Percentiles rank a stretch among this genome's conserved stretches.
These are phyloP conservation scores for Rhinoptilus africanus DNA, from an alignment of 2,113 vertebrate genomes.

Conservation along the genomic window DNA sequence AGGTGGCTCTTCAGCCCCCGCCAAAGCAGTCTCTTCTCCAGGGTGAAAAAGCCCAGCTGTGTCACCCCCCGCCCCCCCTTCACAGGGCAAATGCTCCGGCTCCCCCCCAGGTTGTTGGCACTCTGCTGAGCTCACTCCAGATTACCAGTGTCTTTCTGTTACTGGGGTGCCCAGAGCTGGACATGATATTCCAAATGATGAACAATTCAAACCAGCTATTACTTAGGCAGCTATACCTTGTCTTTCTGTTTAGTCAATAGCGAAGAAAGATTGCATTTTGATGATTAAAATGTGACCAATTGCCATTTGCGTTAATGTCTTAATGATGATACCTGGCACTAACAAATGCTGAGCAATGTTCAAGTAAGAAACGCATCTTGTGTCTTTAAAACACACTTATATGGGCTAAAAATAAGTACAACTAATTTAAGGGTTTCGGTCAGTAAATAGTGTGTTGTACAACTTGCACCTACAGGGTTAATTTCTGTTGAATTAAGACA, in stretches of 20 bases:
- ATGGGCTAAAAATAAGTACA: neutral
- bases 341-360: neutral
- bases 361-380: neutral
- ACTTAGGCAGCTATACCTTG: neutral
- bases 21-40: neutral
- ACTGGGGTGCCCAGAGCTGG: neutral
- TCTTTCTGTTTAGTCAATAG: neutral
- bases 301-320: neutral
- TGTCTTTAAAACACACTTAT: neutral
- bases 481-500: neutral
- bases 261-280: neutral
- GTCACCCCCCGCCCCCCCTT: neutral
- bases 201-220: neutral
- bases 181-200: neutral
- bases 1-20: neutral
- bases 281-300: neutral
- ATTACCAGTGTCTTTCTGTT: neutral
- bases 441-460: neutral
- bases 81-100: neutral
- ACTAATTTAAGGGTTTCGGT: neutral
- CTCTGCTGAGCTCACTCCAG: neutral
- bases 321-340: neutral
- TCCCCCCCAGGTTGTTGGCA: neutral
- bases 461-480: neutral
- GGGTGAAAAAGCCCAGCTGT: neutral